phyloP scores from a whole-genome alignment of 2,888 invertebrate genomes.

The Andrena minutula region DNA sequence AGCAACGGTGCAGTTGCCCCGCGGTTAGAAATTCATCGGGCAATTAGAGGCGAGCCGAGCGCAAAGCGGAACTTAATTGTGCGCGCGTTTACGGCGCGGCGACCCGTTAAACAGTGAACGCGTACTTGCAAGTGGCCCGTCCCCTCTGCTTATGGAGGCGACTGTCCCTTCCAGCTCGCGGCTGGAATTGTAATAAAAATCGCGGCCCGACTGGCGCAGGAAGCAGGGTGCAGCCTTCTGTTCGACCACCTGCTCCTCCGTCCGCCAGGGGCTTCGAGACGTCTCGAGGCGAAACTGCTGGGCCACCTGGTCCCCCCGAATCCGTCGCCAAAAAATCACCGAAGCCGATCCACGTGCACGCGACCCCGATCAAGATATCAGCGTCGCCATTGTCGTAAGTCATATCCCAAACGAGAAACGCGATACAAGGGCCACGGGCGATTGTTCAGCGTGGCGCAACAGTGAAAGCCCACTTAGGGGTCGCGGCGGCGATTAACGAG shows the following conservation, averaged over 20 bases:
- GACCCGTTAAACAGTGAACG: conserved; percentile 42
- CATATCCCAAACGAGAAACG: conserved; percentile 53
- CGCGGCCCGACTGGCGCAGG: conserved; percentile 10
- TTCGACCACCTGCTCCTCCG: conserved; percentile 30
- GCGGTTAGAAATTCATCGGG: conserved; percentile 61
- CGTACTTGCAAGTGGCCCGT: conserved; percentile 21
- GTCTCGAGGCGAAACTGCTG: not conserved
- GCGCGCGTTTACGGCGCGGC: conserved; percentile 55
- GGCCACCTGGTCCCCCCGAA: conserved; percentile 8
- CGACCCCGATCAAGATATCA: conserved; percentile 63
- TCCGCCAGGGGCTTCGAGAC: conserved; percentile 13
- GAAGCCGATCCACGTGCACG: not conserved
- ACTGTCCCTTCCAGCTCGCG: conserved; percentile 12
- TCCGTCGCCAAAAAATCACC: not conserved
- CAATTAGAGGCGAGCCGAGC: conserved; percentile 75
- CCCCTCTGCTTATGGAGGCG: conserved; percentile 25
- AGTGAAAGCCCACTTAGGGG: conserved; percentile 66
- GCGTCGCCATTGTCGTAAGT: conserved; percentile 50
- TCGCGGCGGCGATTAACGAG: conserved; percentile 58
- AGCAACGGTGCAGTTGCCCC: conserved; percentile 15
- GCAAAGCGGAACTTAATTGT: conserved; percentile 79
- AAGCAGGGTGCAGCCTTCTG: conserved; percentile 36
- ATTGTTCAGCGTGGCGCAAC: conserved; percentile 65
- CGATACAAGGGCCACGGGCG: conserved; percentile 50
- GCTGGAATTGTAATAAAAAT: conserved; percentile 38